phyloP scores from a whole-genome alignment of 2,797 vertebrate genomes.

The Enteromius anoplus region DNA sequence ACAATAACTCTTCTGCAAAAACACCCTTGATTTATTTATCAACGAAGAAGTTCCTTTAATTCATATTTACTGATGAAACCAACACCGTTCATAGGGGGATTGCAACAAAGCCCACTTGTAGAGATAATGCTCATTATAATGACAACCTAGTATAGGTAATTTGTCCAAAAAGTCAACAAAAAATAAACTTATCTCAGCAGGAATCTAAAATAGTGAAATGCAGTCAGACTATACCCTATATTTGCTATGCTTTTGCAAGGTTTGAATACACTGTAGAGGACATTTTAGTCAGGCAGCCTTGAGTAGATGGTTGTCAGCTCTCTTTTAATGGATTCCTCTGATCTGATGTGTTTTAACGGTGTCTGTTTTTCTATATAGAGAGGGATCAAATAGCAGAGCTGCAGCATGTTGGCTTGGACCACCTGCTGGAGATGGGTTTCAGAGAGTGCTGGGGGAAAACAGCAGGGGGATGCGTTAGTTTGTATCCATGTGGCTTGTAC shows the following conservation, averaged over 20 bases:
- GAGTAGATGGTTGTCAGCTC: not conserved
- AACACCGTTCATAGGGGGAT: constrained; percentile 49
- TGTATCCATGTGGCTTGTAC: constrained; percentile 54
- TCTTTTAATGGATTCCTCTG: constrained; percentile 5
- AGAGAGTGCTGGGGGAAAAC: constrained; percentile 57
- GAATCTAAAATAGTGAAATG: constrained; percentile 5
- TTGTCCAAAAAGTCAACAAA: constrained; percentile 25
- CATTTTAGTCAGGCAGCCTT: not conserved
- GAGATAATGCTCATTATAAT: constrained; percentile 46
- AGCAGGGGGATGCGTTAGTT: constrained; percentile 64
- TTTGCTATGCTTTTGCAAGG: constrained; percentile 17
- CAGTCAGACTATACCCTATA: not conserved
- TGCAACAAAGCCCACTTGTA: constrained; percentile 33
- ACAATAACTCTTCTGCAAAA: constrained; percentile 75
- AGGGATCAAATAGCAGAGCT: constrained; percentile 32
- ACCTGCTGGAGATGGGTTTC: constrained; percentile 72
- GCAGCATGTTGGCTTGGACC: constrained; percentile 55
- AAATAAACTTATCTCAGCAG: not conserved
- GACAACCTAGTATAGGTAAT: constrained; percentile 32
- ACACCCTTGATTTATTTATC: constrained; percentile 67
- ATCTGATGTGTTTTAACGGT: constrained; percentile 8
- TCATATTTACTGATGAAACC: constrained; percentile 55
- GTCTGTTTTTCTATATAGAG: constrained; percentile 33
- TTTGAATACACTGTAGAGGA: not conserved
- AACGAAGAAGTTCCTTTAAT: constrained; percentile 71